A percentile compares a stretch with the other conserved stretches of the same genome.
Conservation (phyloP, 92 coral and sea anemone species). For the Heteractis magnifica region DNA sequence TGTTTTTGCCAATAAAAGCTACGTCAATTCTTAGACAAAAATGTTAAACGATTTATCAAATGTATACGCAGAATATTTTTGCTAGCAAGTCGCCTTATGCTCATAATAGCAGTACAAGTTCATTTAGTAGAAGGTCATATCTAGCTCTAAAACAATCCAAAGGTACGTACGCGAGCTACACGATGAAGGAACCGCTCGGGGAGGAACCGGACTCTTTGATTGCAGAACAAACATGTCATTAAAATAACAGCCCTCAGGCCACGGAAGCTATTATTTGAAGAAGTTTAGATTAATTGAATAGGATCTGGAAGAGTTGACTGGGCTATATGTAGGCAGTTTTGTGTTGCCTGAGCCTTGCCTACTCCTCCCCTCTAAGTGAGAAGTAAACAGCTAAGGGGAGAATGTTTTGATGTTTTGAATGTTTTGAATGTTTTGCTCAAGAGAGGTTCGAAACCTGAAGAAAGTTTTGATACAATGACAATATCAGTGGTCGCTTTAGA, state of each 20-base stretch:
- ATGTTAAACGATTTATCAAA: no score
- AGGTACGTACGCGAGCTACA: background rate
- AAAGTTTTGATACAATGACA: background rate
- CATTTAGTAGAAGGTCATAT: no score
- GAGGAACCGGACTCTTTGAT: background rate
- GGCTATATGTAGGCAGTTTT: background rate
- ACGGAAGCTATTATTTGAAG: background rate
- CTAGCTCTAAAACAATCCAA: no score
- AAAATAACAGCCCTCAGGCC: background rate
- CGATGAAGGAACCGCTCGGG: background rate
- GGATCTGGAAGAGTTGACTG: background rate
- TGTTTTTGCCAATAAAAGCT: background rate
- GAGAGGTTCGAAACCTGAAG: background rate
- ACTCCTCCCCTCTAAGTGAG: background rate
- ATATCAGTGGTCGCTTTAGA: background rate
- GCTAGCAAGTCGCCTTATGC: no score
- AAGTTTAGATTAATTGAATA: background rate
- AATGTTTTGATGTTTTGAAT: no score
- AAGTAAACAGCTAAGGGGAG: no score
- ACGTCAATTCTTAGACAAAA: no score
- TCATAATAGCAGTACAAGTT: no score
- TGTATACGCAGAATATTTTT: no score
- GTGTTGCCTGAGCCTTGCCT: background rate
- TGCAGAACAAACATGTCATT: background rate
- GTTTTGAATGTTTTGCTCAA: no score